phyloP scores from a whole-genome alignment of 2,113 vertebrate genomes.

The Ophthalmolycus amberensis region DNA sequence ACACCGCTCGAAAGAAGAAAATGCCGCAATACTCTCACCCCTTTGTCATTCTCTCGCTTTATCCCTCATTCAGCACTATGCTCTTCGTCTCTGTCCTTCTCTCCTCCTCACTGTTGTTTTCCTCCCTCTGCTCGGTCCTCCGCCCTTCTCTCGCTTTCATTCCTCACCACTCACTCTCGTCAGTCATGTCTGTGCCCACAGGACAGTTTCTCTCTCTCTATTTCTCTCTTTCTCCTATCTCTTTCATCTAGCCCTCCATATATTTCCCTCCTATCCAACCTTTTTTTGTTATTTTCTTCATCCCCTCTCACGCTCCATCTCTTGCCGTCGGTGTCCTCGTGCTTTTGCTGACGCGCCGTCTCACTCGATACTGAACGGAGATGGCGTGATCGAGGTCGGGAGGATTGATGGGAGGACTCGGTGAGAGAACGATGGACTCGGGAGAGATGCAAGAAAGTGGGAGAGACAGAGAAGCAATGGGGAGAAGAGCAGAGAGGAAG shows the following conservation, averaged over 20 bases:
- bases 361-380: constrained; percentile 67
- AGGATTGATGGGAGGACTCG: constrained; percentile 72
- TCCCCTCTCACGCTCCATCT: constrained; percentile 15
- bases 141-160: constrained; percentile 35
- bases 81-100: constrained; percentile 43
- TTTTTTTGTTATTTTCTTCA: not conserved
- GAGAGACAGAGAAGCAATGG: not conserved
- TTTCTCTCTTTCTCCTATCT: constrained; percentile 14
- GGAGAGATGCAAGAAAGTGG: constrained; percentile 14
- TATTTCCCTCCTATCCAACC: constrained; percentile 35
- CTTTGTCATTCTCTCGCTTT: constrained; percentile 51
- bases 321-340: constrained; percentile 39
- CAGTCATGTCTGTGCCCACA: constrained; percentile 70
- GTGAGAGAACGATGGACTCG: constrained; percentile 44
- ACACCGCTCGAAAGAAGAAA: constrained; percentile 54
- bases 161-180: constrained; percentile 60
- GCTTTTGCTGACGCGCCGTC: constrained; percentile 74
- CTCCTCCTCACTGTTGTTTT: constrained; percentile 37
- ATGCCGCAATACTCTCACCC: constrained; percentile 68
- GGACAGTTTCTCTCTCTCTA: constrained; percentile 44
- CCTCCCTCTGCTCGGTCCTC: constrained; percentile 11
- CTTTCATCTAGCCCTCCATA: constrained; percentile 41
- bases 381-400: constrained; percentile 59
- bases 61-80: constrained; percentile 45
- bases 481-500: not conserved